A percentile compares a stretch with the other conserved stretches of the same genome.
Conservation (phyloP, 2,797 vertebrate species). For the Etheostoma nigrum region DNA sequence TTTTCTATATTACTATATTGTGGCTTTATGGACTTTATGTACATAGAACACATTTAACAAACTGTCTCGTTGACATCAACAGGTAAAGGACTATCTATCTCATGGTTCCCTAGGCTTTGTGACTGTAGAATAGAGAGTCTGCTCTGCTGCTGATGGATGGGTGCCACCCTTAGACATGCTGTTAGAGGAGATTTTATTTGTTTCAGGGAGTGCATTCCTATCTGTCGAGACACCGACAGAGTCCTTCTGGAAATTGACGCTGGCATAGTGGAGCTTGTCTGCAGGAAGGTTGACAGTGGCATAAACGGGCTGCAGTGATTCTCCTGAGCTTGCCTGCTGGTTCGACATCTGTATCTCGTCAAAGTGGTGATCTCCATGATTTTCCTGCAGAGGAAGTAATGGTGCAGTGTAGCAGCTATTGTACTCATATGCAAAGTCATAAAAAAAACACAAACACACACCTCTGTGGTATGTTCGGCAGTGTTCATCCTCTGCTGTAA, state of each 20-base stretch:
- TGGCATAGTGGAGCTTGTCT: conserved; percentile 45
- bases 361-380: conserved; percentile 13
- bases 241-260: conserved; percentile 9
- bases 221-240: background rate
- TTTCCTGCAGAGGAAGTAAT: conserved; percentile 35
- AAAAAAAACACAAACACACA: conserved; percentile 7
- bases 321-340: conserved; percentile 4
- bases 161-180: background rate
- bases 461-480: conserved; percentile 40
- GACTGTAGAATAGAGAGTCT: conserved; percentile 37
- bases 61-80: background rate
- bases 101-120: background rate
- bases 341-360: conserved; percentile 33
- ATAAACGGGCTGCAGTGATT: background rate
- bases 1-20: background rate
- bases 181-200: conserved; percentile 13
- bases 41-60: background rate
- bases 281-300: background rate
- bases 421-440: background rate
- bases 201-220: background rate
- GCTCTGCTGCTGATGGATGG: conserved; percentile 9
- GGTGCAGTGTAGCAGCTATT: background rate
- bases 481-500: background rate
- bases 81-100: background rate
- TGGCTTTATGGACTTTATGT: background rate